phyloP scores from a whole-genome alignment of 2,797 vertebrate species.

The Antennarius maculatus region DNA sequence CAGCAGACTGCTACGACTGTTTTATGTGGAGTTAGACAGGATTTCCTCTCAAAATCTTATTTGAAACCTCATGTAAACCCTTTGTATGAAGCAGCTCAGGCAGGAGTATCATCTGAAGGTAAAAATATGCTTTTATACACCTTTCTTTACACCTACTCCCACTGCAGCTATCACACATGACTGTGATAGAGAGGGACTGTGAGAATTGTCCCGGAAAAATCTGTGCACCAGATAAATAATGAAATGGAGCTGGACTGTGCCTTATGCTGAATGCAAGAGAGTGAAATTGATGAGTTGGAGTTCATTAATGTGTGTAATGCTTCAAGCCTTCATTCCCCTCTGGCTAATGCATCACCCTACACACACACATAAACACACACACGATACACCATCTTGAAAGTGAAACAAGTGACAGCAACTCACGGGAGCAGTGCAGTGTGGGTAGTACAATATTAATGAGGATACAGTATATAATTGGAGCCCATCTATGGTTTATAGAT shows the following conservation, averaged over 20 bases:
- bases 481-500: constrained; percentile 54
- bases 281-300: constrained; percentile 7
- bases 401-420: neutral
- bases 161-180: constrained; percentile 2
- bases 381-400: neutral
- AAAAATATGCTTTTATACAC: constrained; percentile 8
- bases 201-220: constrained; percentile 19
- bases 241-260: neutral
- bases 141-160: constrained; percentile 1
- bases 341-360: constrained; percentile 12
- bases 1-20: constrained; percentile 4
- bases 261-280: neutral
- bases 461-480: constrained; percentile 4
- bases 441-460: constrained; percentile 47
- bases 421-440: constrained; percentile 6
- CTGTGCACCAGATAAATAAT: constrained; percentile 27
- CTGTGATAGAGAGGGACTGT: neutral
- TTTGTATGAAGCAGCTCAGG: constrained; percentile 3
- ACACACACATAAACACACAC: neutral
- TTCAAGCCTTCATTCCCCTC: constrained; percentile 28
- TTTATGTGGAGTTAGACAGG: constrained; percentile 5
- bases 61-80: constrained; percentile 15
- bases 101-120: neutral
- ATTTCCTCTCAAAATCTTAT: constrained; percentile 5
- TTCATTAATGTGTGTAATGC: constrained; percentile 43